These are phyloP conservation scores for Esox lucius DNA, from an alignment of 2,797 vertebrate species.

Conservation along the genomic window DNA sequence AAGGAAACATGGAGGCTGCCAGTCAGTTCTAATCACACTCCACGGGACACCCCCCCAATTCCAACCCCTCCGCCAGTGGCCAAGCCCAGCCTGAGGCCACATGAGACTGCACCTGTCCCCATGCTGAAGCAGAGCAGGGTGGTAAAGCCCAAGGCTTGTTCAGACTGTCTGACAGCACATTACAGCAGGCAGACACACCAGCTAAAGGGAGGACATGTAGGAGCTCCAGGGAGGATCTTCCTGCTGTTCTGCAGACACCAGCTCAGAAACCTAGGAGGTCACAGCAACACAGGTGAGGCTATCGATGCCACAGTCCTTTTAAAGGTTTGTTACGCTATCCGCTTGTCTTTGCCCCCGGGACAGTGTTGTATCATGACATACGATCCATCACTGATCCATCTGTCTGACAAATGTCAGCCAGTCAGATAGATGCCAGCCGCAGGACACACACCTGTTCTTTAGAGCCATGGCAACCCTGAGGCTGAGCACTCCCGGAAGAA, in stretches of 20 bases:
- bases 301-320: background rate
- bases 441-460: constrained; percentile 65
- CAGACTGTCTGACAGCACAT: constrained; percentile 4
- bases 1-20: background rate
- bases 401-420: background rate
- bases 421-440: constrained; percentile 22
- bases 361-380: background rate
- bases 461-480: constrained; percentile 30
- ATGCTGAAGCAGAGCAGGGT: constrained; percentile 15
- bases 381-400: background rate
- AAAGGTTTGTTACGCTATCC: background rate
- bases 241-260: constrained; percentile 80
- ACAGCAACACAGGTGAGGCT: constrained; percentile 17
- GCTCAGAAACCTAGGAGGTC: constrained; percentile 68
- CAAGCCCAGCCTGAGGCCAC: background rate
- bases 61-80: constrained; percentile 2
- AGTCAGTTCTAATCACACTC: constrained; percentile 34
- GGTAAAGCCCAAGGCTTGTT: constrained; percentile 12
- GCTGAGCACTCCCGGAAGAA: constrained; percentile 26
- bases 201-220: constrained; percentile 61
- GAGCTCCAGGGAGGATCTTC: constrained; percentile 83
- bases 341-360: background rate
- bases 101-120: constrained; percentile 19
- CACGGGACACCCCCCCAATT: constrained; percentile 12
- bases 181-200: constrained; percentile 40